A percentile compares a stretch with the other conserved stretches of the same genome.
Conservation (phyloP, 2,888 invertebrate genomes). For the Caenorhabditis uteleia region DNA sequence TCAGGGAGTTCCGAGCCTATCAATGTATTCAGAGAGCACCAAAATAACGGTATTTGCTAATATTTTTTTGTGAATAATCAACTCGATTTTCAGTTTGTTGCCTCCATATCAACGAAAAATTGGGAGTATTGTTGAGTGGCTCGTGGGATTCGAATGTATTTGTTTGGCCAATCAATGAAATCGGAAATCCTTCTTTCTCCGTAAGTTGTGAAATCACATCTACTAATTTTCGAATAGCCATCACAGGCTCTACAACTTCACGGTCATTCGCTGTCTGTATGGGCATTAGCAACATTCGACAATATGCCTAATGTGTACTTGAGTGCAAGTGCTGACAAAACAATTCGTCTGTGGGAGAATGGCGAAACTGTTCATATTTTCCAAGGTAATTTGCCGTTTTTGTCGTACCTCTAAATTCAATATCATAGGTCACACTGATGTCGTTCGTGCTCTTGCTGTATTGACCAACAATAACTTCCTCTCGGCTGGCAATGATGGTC, state of each 20-base stretch:
- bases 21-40: slow-evolving; percentile 34
- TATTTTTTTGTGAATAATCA: not conserved
- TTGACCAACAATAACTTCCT: slow-evolving; percentile 81
- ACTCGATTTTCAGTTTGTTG: slow-evolving; percentile 72
- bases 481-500: slow-evolving; percentile 90
- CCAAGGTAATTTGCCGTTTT: slow-evolving; percentile 63
- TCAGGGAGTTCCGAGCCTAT: slow-evolving; percentile 38
- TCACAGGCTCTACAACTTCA: slow-evolving; percentile 73
- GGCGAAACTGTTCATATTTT: slow-evolving; percentile 78
- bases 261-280: slow-evolving; percentile 81
- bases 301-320: slow-evolving; percentile 72
- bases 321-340: slow-evolving; percentile 91
- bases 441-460: slow-evolving; percentile 82
- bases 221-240: slow-evolving; percentile 55
- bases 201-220: not conserved
- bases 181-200: slow-evolving; percentile 12
- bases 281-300: slow-evolving; percentile 75
- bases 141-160: slow-evolving; percentile 92
- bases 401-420: slow-evolving; percentile 4
- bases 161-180: slow-evolving; percentile 77
- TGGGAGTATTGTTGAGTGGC: slow-evolving; percentile 79
- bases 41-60: slow-evolving; percentile 38
- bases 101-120: slow-evolving; percentile 70
- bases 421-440: slow-evolving; percentile 84
- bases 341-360: slow-evolving; percentile 83